These are phyloP conservation scores for Pseudococcus jackbeardsleyi DNA, from an alignment of 2,888 invertebrate species.

Conservation along the genomic window DNA sequence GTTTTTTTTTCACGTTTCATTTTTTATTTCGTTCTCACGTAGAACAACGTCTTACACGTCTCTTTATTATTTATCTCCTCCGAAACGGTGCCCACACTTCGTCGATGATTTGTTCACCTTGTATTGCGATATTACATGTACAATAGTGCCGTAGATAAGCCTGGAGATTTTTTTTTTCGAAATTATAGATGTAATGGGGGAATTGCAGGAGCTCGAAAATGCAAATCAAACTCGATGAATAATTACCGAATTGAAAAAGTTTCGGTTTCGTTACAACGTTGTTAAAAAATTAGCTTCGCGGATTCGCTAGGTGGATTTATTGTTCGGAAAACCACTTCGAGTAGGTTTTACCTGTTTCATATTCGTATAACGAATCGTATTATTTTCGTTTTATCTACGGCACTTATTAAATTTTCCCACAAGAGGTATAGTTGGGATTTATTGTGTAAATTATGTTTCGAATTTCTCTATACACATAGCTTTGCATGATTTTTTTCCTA, in stretches of 20 bases:
- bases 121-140: background rate
- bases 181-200: no score
- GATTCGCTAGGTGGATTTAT: background rate
- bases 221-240: constrained; percentile 1
- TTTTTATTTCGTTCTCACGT: constrained; percentile 40
- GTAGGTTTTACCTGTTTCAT: background rate
- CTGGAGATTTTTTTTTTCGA: background rate
- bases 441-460: constrained; percentile 36
- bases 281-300: background rate
- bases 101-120: constrained; percentile 10
- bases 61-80: constrained; percentile 45
- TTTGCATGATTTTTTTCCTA: constrained; percentile 47
- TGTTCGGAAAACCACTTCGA: background rate
- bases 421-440: constrained; percentile 15
- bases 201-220: background rate
- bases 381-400: constrained; percentile 52
- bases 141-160: constrained; percentile 30
- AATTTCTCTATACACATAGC: background rate
- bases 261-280: background rate
- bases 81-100: constrained; percentile 53
- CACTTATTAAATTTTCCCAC: constrained; percentile 34
- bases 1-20: background rate
- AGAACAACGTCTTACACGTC: background rate
- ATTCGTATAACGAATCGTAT: background rate
- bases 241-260: background rate